Evolutionary conservation across 1,140 invertebrate genomes (phyloP).

Genomic region (Oscheius sp.): DNA sequence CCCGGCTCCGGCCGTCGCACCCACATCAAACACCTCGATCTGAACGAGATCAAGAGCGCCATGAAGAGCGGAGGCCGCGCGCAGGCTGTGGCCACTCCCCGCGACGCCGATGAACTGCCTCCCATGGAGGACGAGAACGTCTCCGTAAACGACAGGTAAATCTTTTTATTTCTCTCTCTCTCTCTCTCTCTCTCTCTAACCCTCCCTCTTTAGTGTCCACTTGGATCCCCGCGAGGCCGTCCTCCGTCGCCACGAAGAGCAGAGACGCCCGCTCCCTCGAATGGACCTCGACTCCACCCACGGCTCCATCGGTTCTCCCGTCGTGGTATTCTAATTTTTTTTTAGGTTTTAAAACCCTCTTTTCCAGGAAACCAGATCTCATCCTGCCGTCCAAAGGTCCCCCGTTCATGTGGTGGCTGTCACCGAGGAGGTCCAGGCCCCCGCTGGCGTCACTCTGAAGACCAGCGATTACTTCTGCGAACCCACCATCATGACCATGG

Average conservation of each 20-base stretch:
- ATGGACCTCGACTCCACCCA: background rate
- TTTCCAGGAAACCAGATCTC: too few species aligned
- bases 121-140: background rate
- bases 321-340: too few species aligned
- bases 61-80: background rate
- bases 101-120: background rate
- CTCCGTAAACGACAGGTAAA: background rate
- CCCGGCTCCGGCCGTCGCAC: background rate
- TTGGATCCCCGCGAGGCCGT: background rate
- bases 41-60: slow-evolving; percentile 2
- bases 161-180: background rate
- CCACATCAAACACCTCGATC: background rate
- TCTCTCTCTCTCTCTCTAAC: background rate
- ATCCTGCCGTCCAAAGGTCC: background rate
- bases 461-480: slow-evolving; percentile 24
- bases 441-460: slow-evolving; percentile 12
- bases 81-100: background rate
- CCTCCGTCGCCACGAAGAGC: background rate
- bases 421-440: background rate
- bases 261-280: background rate
- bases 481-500: slow-evolving; percentile 26
- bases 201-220: background rate
- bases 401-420: background rate
- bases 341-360: too few species aligned
- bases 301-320: background rate